Base-by-base conservation (phyloP, 2,797 vertebrate genomes). In the Brachyrhaphis roseni region DNA sequence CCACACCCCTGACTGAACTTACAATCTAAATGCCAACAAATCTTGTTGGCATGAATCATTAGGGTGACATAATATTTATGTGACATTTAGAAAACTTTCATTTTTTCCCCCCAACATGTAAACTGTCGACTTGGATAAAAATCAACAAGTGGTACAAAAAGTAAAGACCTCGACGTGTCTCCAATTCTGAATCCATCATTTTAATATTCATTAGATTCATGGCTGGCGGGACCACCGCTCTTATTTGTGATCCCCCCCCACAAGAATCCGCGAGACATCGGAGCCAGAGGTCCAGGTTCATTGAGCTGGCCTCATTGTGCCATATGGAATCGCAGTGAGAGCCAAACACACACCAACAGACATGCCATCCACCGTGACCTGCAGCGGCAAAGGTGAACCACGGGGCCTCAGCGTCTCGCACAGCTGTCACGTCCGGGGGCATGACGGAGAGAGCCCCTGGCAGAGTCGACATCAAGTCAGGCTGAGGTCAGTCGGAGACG, bases 51-150 rank as follows among this genome's bases (percentile, higher is more conserved):
- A 46, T 62, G 83, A 75, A 79, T 86, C 79, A 70, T 26, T 81
- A 84, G 75, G 31, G 80, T 75, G 85, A 87, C 87, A 82, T 75
- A 76, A 83, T 55, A 76, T 53, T 34, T 72, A 59, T 39, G 75
- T 88, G 93, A 91, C 91, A 92, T 94, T 92, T 91, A 82, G 10
- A 76, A 79, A 83, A 85, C 59, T 82, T 86, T 84, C 76, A 80
- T 64, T 57, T 28, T 53, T 23, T 57, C 12, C n/a, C n/a, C 53
- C 55, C 74, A 72, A 88, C 80, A 90, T 76, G 76, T 68, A 72
- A 87, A 78, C 85, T 82, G 91, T 93, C 91, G 34, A 16, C 13
- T 77, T 77, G 70, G 74, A 91, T 91, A 18, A 75, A 12, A 73
- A 62, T 91, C 84, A 84, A 80, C 53, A 74, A 6, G 59, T 72